Evolutionary conservation across 2,113 vertebrate genomes (phyloP).

Genomic region (Leucoraja erinaceus): DNA sequence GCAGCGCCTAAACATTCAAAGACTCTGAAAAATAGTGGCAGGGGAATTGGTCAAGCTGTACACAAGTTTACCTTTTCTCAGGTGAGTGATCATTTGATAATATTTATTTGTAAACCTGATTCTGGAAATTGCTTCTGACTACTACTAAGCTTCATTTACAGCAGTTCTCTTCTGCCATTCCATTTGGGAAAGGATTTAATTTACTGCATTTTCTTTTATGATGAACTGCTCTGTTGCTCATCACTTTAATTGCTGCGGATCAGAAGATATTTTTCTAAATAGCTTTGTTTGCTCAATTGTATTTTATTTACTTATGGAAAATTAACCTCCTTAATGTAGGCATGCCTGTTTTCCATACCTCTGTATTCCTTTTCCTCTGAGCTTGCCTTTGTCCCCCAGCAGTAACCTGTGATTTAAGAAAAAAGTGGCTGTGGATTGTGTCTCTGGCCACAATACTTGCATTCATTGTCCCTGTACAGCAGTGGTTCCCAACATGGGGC

Average conservation of each 20-base stretch:
- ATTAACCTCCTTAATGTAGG: neutral
- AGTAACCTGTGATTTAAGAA: too few species aligned
- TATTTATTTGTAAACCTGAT: neutral
- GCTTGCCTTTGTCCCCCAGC: too few species aligned
- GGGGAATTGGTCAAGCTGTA: slow-evolving; percentile 62
- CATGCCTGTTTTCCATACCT: too few species aligned
- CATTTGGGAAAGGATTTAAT: neutral
- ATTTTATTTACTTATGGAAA: neutral
- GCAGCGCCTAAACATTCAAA: slow-evolving; percentile 73
- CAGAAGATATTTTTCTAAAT: neutral
- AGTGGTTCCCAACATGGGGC: too few species aligned
- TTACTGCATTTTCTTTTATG: neutral
- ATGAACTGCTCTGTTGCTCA: neutral
- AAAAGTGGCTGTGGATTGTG: too few species aligned
- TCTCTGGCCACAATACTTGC: too few species aligned
- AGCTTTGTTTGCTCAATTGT: neutral
- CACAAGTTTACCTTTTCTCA: slow-evolving; percentile 76
- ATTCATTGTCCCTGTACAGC: too few species aligned
- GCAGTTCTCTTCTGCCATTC: neutral
- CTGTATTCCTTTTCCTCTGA: too few species aligned
- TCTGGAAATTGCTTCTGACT: neutral
- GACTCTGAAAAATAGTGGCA: slow-evolving; percentile 72
- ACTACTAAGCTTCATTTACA: neutral
- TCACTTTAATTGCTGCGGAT: neutral
- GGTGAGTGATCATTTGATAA: slow-evolving; percentile 48